Base-by-base conservation (phyloP, 2,888 invertebrate genomes). In the Drosophila kuntzei region DNA sequence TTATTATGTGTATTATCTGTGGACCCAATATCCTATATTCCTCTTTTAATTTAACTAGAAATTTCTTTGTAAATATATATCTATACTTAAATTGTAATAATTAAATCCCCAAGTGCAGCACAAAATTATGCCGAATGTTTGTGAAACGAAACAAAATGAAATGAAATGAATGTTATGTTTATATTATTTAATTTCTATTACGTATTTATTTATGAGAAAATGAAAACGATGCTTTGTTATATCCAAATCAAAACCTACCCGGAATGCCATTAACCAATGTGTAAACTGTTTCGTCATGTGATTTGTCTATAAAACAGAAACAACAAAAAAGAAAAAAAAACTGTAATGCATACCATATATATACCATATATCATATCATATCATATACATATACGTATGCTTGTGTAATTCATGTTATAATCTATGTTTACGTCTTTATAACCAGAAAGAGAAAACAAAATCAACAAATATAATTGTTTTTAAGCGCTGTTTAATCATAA, bases 391-490 rank as follows among this genome's bases (percentile, higher is more conserved):
- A 73, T 51, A 57, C 39, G 53, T 37, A 64, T 77, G 67, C 61
- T 73, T 58, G 83, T 58, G 83, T 82, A 66, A 77, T 87, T 71
- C 66, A 80, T 84, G 88, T 79, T 55, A 65, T 67, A 39, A 57
- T 54, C 37, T 61, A 58, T 72, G 47, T 65, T 22, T 50, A 37
- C 29, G 18, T 37, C 27, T 14, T 14, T 58, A 68, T 18, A 51
- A 60, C 49, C 43, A 55, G 43, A 18, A 41, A 51, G 2, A 20
- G 47, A 46, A 20, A 53, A 47, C 43, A 36, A 57, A 29, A 50
- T n/a, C 29, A 36, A 53, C 11, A 54, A 57, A 25, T 39, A 57
- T 44, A 44, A 62, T 73, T 75, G 60, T 63, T 41, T 66, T 65
- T 66, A 73, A 73, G 55, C 61, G 57, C 58, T 69, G 70, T 20